Evolutionary conservation across 2,888 invertebrate species (phyloP).

Genomic region (Tetragonula carbonaria): DNA sequence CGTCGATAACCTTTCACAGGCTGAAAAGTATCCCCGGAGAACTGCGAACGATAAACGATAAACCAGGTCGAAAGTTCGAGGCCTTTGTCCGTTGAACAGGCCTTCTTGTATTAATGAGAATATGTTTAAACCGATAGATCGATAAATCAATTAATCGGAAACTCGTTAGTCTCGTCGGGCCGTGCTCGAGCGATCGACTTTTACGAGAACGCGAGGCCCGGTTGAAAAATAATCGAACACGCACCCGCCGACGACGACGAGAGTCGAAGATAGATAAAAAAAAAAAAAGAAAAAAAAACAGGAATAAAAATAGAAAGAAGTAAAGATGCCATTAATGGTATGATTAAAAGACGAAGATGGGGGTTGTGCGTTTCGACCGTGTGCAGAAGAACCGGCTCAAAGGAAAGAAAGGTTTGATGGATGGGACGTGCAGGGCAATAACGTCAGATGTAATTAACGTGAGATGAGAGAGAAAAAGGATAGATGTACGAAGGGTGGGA

Average conservation of each 20-base stretch:
- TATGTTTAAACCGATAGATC: background rate
- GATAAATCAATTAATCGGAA: conserved; percentile 26
- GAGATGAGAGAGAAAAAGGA: conserved; percentile 27
- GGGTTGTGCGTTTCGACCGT: conserved; percentile 7
- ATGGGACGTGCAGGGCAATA: conserved; percentile 57
- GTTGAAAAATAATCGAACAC: conserved; percentile 1
- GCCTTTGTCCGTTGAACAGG: background rate
- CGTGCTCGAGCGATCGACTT: background rate
- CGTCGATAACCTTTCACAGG: background rate
- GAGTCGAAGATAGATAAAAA: background rate
- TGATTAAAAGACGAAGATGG: conserved; percentile 30
- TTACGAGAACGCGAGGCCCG: too few relatives aligned
- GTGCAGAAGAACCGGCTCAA: conserved; percentile 17
- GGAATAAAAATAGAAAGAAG: background rate
- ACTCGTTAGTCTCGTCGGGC: background rate
- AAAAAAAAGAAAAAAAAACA: background rate
- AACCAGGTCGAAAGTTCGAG: background rate
- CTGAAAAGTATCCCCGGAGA: background rate
- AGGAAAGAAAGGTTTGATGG: conserved; percentile 62
- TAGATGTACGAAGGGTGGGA: conserved; percentile 46
- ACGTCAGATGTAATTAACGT: conserved; percentile 60
- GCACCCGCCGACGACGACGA: too few relatives aligned
- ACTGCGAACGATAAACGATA: background rate
- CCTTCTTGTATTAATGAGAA: background rate
- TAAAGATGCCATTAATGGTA: conserved; percentile 15